A percentile compares a stretch with the other conserved stretches of the same genome.
phyloP scores from a whole-genome alignment of 2,797 vertebrate genomes.

The Tragopan temminckii region DNA sequence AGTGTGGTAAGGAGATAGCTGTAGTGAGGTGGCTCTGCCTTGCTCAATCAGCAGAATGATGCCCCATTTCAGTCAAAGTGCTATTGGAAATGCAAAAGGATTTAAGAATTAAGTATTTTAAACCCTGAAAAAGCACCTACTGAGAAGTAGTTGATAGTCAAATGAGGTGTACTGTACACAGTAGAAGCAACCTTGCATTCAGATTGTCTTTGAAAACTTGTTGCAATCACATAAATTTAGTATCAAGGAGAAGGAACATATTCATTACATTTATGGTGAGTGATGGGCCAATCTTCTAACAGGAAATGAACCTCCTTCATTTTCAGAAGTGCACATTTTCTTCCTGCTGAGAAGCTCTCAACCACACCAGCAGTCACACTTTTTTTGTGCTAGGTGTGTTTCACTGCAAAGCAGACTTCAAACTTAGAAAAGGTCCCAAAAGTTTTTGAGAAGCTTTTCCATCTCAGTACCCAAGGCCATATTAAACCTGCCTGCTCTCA shows the following conservation, averaged over 20 bases:
- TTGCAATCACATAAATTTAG: neutral
- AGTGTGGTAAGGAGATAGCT: neutral
- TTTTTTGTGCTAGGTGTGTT: neutral
- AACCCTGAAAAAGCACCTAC: neutral
- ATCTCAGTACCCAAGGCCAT: neutral
- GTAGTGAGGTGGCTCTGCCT: neutral
- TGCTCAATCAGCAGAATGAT: neutral
- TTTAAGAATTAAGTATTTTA: neutral
- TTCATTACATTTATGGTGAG: neutral
- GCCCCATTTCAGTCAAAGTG: neutral
- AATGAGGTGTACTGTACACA: neutral
- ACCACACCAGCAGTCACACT: neutral
- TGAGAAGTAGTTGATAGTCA: neutral
- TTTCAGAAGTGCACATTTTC: neutral
- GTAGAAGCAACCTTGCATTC: neutral
- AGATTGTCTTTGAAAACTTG: neutral
- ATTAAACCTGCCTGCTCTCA: neutral
- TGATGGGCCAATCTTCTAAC: neutral
- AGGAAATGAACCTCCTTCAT: neutral
- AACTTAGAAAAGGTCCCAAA: neutral
- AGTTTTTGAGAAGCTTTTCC: neutral
- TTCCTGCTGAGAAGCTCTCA: neutral
- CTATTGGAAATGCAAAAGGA: neutral
- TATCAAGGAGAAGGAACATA: neutral
- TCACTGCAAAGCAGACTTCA: neutral